Conservation (phyloP, 2,113 vertebrate species). For the Neodontobutis hainanensis region DNA sequence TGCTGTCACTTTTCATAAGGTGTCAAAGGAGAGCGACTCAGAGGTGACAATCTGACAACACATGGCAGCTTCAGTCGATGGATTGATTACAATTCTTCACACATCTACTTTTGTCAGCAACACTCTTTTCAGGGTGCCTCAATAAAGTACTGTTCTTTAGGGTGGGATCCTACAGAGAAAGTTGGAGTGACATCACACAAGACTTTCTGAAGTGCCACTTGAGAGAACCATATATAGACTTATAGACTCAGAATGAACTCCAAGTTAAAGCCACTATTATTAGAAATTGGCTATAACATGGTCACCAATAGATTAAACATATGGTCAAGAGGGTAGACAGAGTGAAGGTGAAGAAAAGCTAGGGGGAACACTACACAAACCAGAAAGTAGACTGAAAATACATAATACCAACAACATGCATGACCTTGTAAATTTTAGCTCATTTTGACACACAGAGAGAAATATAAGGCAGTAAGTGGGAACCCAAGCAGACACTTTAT, state of each 20-base stretch:
- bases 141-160: no score
- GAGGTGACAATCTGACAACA: constrained; percentile 19
- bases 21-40: constrained; percentile 5
- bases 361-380: constrained; percentile 6
- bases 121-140: neutral
- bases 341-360: neutral
- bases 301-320: no score
- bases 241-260: no score
- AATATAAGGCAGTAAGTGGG: neutral
- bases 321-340: neutral
- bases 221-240: no score
- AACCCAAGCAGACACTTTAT: constrained; percentile 16
- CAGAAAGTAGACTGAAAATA: neutral
- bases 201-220: no score
- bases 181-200: no score
- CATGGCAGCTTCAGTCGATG: constrained; percentile 1
- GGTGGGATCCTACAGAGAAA: no score
- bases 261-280: no score
- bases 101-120: neutral
- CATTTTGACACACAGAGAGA: constrained; percentile 1
- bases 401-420: neutral
- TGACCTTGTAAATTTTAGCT: constrained; percentile 22
- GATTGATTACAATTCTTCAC: neutral
- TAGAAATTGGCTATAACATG: no score
- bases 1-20: constrained; percentile 24